These are phyloP conservation scores for Phrynocephalus versicolor DNA, from an alignment of 2,113 vertebrate species.

Conservation along the genomic window DNA sequence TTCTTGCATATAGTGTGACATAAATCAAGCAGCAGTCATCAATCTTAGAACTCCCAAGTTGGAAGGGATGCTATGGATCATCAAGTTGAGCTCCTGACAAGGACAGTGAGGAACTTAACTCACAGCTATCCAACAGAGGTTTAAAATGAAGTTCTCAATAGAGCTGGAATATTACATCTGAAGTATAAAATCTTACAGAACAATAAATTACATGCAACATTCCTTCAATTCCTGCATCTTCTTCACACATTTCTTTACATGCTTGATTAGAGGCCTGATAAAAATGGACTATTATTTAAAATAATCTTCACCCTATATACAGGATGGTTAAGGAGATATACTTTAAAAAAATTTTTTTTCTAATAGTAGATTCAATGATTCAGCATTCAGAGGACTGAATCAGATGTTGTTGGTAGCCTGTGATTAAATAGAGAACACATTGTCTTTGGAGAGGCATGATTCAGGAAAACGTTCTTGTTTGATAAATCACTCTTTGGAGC, in stretches of 20 bases:
- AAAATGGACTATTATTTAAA: conserved; percentile 53
- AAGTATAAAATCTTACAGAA: conserved; percentile 63
- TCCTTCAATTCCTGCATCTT: conserved; percentile 49
- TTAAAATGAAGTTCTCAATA: conserved; percentile 50
- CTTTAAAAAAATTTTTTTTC: too few relatives aligned
- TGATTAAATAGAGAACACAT: too few relatives aligned
- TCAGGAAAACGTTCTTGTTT: too few relatives aligned
- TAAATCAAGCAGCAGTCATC: conserved; percentile 42
- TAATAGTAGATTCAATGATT: too few relatives aligned
- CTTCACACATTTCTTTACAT: conserved; percentile 45
- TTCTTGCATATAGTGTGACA: too few relatives aligned
- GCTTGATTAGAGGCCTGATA: conserved; percentile 52
- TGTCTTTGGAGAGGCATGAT: too few relatives aligned
- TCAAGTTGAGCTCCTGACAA: too few relatives aligned
- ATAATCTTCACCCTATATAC: conserved; percentile 23
- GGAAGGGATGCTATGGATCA: too few relatives aligned
- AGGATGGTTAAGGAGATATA: conserved; percentile 40
- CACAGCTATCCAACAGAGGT: not conserved
- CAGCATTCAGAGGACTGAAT: too few relatives aligned
- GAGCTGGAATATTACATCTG: conserved; percentile 38
- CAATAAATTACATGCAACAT: conserved; percentile 49
- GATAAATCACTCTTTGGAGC: too few relatives aligned
- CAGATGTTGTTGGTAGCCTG: too few relatives aligned
- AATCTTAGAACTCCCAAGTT: conserved; percentile 5
- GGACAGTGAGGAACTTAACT: too few relatives aligned